phyloP scores from a whole-genome alignment of 2,113 vertebrate genomes.

The Hippopotamus amphibius region DNA sequence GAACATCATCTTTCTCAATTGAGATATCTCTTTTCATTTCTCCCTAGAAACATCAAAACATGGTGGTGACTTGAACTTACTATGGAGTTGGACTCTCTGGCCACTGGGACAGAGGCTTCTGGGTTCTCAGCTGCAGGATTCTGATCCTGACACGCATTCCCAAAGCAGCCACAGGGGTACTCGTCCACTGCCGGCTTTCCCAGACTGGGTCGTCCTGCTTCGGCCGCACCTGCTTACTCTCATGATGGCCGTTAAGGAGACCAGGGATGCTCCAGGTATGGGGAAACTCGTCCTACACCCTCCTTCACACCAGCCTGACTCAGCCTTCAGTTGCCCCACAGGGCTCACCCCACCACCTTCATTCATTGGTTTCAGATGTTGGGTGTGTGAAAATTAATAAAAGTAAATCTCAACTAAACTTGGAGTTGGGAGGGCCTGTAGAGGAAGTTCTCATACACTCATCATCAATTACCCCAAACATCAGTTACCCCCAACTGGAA shows the following conservation, averaged over 20 bases:
- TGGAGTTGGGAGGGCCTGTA: not conserved
- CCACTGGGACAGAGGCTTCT: not conserved
- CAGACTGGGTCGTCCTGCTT: not conserved
- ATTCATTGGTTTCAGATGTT: not conserved
- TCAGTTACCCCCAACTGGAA: not conserved
- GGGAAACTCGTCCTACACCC: fast-evolving
- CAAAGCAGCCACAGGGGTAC: not conserved
- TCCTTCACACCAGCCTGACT: not conserved
- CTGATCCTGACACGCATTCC: not conserved
- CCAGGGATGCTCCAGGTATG: not conserved
- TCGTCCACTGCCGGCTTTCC: not conserved
- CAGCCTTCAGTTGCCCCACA: not conserved
- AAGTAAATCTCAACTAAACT: not conserved
- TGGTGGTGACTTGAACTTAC: not conserved
- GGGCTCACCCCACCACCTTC: not conserved
- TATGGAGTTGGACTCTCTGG: not conserved
- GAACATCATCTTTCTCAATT: slow-evolving; percentile 38
- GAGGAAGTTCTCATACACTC: not conserved
- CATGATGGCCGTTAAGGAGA: not conserved
- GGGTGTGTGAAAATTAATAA: not conserved
- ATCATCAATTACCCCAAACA: not conserved
- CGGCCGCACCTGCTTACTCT: not conserved
- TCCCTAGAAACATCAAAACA: slow-evolving; percentile 52
- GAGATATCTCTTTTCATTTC: slow-evolving; percentile 47
- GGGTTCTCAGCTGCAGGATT: not conserved